Conservation (phyloP, 2,113 vertebrate genomes). For the Pteronura brasiliensis region DNA sequence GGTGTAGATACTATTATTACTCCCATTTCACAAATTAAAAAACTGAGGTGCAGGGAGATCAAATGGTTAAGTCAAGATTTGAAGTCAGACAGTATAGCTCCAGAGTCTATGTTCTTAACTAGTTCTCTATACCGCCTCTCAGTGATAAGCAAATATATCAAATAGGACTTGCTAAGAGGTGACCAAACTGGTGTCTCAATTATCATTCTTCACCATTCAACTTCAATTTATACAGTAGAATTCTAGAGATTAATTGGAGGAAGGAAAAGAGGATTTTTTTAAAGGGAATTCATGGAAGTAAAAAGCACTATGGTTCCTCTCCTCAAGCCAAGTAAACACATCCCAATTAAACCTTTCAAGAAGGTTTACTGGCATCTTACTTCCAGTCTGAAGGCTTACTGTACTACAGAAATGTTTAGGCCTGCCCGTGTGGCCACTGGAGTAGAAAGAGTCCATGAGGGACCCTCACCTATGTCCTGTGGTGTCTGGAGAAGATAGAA, state of each 20-base stretch:
- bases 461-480: neutral
- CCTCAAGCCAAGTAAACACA: neutral
- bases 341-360: neutral
- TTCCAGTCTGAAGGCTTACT: neutral
- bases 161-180: conserved; percentile 2
- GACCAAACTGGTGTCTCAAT: neutral
- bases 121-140: neutral
- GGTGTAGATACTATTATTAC: neutral
- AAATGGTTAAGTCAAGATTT: conserved; percentile 19
- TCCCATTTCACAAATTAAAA: neutral
- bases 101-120: conserved; percentile 37
- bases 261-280: conserved; percentile 32
- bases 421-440: neutral
- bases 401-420: neutral
- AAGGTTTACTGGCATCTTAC: neutral
- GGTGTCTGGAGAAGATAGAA: neutral
- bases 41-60: neutral
- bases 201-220: conserved; percentile 12
- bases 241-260: conserved; percentile 19
- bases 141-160: neutral
- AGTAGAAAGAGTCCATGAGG: neutral
- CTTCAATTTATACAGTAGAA: neutral
- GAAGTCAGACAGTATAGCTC: neutral
- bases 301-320: neutral
- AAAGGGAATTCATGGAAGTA: neutral